Evolutionary conservation across 2,113 vertebrate species (phyloP).

Genomic region (Porphyrio hochstetteri): DNA sequence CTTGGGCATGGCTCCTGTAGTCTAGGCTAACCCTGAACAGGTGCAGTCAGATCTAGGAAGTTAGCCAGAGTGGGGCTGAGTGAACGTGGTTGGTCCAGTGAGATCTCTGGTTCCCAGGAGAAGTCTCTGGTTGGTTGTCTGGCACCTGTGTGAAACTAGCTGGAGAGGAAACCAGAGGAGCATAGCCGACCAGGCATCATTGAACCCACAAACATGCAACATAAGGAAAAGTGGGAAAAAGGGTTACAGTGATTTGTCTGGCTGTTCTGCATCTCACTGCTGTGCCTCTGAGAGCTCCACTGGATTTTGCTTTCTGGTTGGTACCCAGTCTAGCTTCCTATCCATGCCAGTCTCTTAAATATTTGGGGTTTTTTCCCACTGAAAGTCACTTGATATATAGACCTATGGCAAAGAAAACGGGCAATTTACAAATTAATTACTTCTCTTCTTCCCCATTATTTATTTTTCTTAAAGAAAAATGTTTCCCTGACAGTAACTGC

Average conservation of each 20-base stretch:
- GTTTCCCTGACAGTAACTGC: neutral
- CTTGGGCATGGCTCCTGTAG: accelerated
- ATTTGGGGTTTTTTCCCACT: neutral
- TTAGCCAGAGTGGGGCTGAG: neutral
- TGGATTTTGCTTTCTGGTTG: neutral
- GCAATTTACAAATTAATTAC: neutral
- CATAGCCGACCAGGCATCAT: neutral
- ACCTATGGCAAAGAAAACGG: neutral
- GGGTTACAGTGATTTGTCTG: neutral
- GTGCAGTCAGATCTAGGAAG: neutral
- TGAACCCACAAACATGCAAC: neutral
- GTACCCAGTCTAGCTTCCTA: neutral
- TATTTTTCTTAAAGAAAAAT: neutral
- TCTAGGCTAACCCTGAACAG: neutral
- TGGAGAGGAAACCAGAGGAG: neutral
- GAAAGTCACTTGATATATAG: neutral
- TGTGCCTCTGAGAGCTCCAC: neutral
- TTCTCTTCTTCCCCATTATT: neutral
- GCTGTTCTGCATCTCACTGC: neutral
- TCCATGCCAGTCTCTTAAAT: neutral
- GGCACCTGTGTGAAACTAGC: neutral
- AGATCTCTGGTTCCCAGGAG: neutral
- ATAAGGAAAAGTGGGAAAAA: neutral
- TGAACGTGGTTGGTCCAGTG: accelerated
- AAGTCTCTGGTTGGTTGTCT: neutral